Conservation (phyloP, 1,140 invertebrate genomes). For the Teleopsis dalmanni region DNA sequence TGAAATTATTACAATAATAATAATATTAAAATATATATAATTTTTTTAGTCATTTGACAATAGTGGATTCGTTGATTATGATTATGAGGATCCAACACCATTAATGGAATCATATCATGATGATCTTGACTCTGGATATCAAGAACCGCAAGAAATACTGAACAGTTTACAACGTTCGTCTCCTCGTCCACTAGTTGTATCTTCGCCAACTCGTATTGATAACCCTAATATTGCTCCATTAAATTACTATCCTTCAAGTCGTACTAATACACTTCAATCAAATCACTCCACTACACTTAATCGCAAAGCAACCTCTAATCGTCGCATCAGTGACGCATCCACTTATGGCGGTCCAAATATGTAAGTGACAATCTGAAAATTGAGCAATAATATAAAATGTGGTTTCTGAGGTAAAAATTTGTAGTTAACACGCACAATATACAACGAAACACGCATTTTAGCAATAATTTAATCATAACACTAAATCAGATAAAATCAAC, state of each 20-base stretch:
- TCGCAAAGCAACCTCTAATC: slow-evolving; percentile 51
- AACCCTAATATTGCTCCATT: slow-evolving; percentile 69
- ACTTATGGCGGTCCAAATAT: slow-evolving; percentile 43
- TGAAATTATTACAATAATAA: no score
- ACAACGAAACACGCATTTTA: slow-evolving; percentile 9
- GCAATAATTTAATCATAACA: no score
- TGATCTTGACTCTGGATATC: slow-evolving; percentile 49
- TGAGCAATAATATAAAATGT: background rate
- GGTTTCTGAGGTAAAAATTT: background rate
- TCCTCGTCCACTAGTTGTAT: slow-evolving; percentile 53
- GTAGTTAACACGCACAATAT: slow-evolving; percentile 4
- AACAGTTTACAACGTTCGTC: slow-evolving; percentile 48
- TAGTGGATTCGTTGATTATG: slow-evolving; percentile 64
- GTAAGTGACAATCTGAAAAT: slow-evolving; percentile 16
- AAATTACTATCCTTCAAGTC: slow-evolving; percentile 55
- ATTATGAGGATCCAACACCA: slow-evolving; percentile 63
- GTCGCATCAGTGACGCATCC: slow-evolving; percentile 56
- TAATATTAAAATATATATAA: no score
- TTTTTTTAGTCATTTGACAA: slow-evolving; percentile 55
- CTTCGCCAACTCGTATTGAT: slow-evolving; percentile 70
- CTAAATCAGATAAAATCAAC: no score
- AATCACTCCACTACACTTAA: slow-evolving; percentile 35
- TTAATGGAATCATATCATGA: slow-evolving; percentile 65
- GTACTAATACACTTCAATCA: slow-evolving; percentile 17
- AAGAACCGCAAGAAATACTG: slow-evolving; percentile 45